Evolutionary conservation across 2,113 vertebrate genomes (phyloP).

Genomic region (Glaucomys volans): DNA sequence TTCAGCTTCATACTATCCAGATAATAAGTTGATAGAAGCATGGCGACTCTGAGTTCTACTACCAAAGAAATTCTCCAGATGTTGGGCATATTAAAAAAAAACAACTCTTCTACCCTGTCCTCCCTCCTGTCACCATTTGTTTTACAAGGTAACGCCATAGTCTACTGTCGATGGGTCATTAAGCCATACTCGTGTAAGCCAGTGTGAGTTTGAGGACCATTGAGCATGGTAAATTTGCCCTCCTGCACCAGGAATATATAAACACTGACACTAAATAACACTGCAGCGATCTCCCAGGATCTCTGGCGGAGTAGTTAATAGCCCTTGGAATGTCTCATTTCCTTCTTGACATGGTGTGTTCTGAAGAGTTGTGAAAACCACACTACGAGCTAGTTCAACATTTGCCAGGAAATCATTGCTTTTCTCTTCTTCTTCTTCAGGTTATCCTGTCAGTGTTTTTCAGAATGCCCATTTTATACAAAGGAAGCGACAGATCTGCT

Average conservation of each 20-base stretch:
- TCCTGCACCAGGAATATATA: constrained; percentile 62
- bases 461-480: not conserved
- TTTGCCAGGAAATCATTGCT: not conserved
- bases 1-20: not conserved
- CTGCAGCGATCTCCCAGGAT: not conserved
- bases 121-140: not conserved
- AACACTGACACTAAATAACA: constrained; percentile 39
- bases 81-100: not conserved
- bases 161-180: not conserved
- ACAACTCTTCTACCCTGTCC: not conserved
- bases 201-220: constrained; percentile 47
- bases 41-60: not conserved
- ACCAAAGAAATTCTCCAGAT: not conserved
- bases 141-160: not conserved
- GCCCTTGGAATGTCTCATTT: constrained; percentile 59
- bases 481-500: not conserved
- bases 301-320: constrained; percentile 55
- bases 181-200: constrained; percentile 41
- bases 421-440: not conserved
- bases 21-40: not conserved
- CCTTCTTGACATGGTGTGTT: constrained; percentile 35
- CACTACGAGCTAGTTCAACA: not conserved
- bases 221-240: constrained; percentile 42
- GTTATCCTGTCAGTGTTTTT: not conserved
- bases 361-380: not conserved